phyloP scores from a whole-genome alignment of 2,797 vertebrate genomes.

The Gymnothorax reevesii region DNA sequence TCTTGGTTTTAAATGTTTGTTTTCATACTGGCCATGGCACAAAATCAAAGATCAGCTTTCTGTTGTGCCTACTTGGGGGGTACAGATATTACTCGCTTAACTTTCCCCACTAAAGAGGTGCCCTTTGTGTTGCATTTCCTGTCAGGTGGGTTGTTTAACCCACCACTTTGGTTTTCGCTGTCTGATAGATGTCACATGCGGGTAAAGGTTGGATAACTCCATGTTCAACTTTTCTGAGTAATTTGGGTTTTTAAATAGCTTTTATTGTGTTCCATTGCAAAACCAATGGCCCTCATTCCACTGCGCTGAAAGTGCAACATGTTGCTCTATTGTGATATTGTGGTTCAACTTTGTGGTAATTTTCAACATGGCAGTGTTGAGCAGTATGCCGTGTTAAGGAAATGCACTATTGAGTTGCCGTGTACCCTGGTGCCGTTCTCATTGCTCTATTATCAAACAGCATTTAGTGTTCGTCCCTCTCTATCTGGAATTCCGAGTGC shows the following conservation, averaged over 20 bases:
- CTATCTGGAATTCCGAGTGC: neutral
- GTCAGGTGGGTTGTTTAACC: neutral
- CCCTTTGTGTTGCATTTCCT: slow-evolving; percentile 2
- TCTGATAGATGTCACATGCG: neutral
- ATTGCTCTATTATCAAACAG: neutral
- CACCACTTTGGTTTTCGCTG: neutral
- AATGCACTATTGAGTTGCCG: neutral
- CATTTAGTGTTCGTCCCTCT: neutral
- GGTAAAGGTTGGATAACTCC: neutral
- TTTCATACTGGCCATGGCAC: neutral
- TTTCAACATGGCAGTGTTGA: neutral
- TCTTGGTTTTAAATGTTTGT: neutral
- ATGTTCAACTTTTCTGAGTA: neutral
- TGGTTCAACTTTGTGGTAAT: neutral
- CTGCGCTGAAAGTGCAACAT: neutral
- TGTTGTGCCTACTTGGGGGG: neutral
- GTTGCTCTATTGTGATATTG: neutral
- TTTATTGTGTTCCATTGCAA: neutral
- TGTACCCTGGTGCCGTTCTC: neutral
- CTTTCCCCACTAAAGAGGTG: neutral
- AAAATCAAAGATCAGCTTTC: neutral
- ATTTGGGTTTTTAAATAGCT: neutral
- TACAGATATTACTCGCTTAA: neutral
- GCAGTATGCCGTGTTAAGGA: neutral
- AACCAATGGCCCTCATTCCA: neutral